Base-by-base conservation (phyloP, 2,888 invertebrate genomes). In the Plemyria rubiginata region DNA sequence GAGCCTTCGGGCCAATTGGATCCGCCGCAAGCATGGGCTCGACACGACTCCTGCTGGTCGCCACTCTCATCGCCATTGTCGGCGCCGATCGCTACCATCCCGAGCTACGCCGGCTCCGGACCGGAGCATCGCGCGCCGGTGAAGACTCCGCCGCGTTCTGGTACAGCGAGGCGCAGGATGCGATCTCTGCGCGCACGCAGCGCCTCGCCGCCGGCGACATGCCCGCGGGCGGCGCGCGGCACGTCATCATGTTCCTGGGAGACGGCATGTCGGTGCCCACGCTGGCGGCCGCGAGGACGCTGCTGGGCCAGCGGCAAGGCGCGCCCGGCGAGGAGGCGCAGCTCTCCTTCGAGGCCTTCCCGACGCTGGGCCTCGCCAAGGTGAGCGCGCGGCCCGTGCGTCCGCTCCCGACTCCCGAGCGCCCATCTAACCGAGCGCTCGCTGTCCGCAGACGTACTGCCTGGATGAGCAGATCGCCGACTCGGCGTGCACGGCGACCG, bases 191-290 rank as follows among this genome's bases (percentile, higher is more conserved):
- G 61, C 45, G 45, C 8, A 16, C 2, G 9, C 45, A 28, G 22
- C 40, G 67, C 70, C 49, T 77, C 72, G 28, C 70, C 72, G 32
- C 75, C 12, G 68, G 74, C 15, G 54, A 58, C 40, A 45, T 45
- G 16, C 16, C 59, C 70, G 38, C 55, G 70, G 52, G 54, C 15
- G 28, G 86, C 62, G 94, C 94, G 9, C 88, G 87, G 68, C 95
- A 95, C 82, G 85, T 95, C 6, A 94, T 96, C 64, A 85, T 96
- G 77, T 95, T 96, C 81, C 80, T 96, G 61, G 96, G 96, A 11
- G 96, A 96, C 84, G 96, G 96, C 45, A 95, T 96, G 95, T 95
- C 95, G 0, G 87, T 96, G 60, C 91, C 95, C 12, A 96, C 96
- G 0, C 82, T 95, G 55, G 95, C 95, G 2, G 90, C 94, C 3